Evolutionary conservation across 2,797 vertebrate species (phyloP).

Genomic region (Protonibea diacanthus): DNA sequence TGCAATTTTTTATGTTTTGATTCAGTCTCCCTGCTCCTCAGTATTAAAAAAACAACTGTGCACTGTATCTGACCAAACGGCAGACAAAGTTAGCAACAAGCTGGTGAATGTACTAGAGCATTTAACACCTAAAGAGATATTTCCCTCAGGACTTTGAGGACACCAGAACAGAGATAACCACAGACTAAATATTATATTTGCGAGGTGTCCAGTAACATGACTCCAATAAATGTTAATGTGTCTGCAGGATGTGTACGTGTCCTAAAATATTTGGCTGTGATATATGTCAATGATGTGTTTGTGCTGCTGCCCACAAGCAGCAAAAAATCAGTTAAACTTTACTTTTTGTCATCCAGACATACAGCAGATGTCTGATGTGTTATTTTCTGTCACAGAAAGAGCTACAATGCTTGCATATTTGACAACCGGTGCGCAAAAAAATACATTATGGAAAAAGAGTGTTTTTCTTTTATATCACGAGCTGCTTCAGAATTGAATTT

Average conservation of each 20-base stretch:
- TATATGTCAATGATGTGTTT: no score
- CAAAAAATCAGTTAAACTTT: neutral
- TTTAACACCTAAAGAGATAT: neutral
- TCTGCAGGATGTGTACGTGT: neutral
- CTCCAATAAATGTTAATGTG: neutral
- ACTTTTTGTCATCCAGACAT: neutral
- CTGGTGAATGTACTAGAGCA: neutral
- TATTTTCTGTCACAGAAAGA: neutral
- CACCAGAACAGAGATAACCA: neutral
- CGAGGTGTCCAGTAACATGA: neutral
- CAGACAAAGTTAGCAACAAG: neutral
- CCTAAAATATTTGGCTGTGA: neutral
- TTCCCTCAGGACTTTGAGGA: no score
- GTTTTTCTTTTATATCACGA: no score
- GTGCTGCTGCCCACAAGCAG: no score
- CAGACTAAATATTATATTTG: neutral
- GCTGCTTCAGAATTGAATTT: neutral
- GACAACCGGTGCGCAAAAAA: no score
- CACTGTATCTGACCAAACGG: neutral
- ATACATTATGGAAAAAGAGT: no score
- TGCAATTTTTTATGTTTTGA: neutral
- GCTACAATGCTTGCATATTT: neutral
- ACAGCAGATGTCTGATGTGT: neutral
- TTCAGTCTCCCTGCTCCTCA: neutral
- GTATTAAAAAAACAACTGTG: neutral